Base-by-base conservation (phyloP, 2,888 invertebrate genomes). In the Phania funesta region DNA sequence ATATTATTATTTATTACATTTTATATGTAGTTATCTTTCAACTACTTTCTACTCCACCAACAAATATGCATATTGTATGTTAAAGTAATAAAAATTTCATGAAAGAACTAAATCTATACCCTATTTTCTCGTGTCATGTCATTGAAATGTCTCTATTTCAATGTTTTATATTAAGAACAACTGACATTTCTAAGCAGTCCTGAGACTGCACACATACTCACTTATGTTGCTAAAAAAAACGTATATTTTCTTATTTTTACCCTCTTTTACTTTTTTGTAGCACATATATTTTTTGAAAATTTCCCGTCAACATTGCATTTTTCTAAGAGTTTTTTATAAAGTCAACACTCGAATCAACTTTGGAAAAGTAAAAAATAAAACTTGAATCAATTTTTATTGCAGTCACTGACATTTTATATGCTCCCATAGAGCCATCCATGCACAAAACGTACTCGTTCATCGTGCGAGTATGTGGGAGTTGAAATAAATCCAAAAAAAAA, bases 301-400 rank as follows among this genome's bases (percentile, higher is more conserved):
- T 64, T 70, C 22, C 50, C 75, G 26, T 67, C 52, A 74, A 52
- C 32, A 32, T 48, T 44, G 16, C 22, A 68, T 52, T 48, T 68
- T 60, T 11, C 35, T 41, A 41, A 60, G 35, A 75, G 67, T 77
- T 73, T n/a, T n/a, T 67, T 54, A 54, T 73, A 54, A 81, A 77
- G 81, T 73, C 76, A 81, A 77, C 76, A 77, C 76, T 76, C 46
- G 46, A 62, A 46, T 22, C 32, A 76, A 77, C 52, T 52, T 35
- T 58, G 56, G 11, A 56, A 58, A 16, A 64, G 29, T 50, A 22
- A 32, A 58, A 41, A 5, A 16, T 67, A 52, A 76, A 71, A 76
- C 67, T 60, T 62, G 62, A 77, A 77, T 81, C 71, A 81, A 81
- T 77, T 81, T 81, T 81, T 81, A 81, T 81, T 54, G 76, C 76